Conservation (phyloP, 2,888 invertebrate genomes). For the Ptilodon capucinus region DNA sequence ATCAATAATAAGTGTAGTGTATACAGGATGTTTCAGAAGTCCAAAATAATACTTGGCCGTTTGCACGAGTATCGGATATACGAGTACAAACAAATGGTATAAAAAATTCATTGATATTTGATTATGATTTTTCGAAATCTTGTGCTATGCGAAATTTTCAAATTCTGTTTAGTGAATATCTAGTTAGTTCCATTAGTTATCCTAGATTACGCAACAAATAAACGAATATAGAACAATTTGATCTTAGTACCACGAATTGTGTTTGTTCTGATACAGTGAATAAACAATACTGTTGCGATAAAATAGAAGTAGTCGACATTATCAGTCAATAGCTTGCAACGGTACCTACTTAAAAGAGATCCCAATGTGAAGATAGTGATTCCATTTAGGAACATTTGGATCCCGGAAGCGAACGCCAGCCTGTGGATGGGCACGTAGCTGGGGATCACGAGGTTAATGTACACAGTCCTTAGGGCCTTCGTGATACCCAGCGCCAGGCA, state of each 20-base stretch:
- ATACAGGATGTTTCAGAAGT: too few species aligned
- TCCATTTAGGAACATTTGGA: constrained; percentile 87
- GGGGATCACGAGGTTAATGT: constrained; percentile 86
- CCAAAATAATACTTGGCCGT: too few species aligned
- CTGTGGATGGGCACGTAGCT: constrained; percentile 86
- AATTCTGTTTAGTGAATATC: too few species aligned
- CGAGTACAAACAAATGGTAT: too few species aligned
- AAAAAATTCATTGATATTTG: too few species aligned
- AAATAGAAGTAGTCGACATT: constrained; percentile 4
- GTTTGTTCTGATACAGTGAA: neutral
- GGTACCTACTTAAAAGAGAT: constrained; percentile 83
- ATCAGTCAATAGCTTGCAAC: constrained; percentile 8
- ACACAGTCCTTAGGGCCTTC: constrained; percentile 87
- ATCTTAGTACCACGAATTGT: neutral
- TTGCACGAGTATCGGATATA: too few species aligned
- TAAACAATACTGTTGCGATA: neutral
- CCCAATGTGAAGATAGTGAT: constrained; percentile 83
- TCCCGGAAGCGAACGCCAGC: constrained; percentile 85
- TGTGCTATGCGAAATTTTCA: too few species aligned
- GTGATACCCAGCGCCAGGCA: constrained; percentile 84
- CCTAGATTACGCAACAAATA: neutral
- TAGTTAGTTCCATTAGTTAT: neutral
- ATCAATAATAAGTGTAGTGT: too few species aligned
- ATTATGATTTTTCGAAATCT: too few species aligned
- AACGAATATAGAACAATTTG: constrained; percentile 1